Base-by-base conservation (phyloP, 37 sponge, comb jelly and placozoan species). In the Agelas oroides region DNA sequence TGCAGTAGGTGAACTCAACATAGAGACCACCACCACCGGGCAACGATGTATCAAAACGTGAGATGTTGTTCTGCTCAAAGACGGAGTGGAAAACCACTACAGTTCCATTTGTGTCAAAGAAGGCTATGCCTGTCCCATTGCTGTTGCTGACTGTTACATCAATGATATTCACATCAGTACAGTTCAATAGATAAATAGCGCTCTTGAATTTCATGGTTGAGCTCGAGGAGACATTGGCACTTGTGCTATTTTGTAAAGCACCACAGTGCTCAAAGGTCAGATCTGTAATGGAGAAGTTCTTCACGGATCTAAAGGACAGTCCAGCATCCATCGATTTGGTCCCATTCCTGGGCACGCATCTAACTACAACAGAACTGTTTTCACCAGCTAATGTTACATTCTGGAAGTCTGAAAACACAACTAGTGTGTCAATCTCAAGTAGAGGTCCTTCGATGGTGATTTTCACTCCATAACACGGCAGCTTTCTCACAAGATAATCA, bases 11-110 rank as follows among this genome's bases (percentile, higher is more conserved):
- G 37, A 23, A 60, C 21, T 60, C 59, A 27, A 59, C 54, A 20
- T 76, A 60, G 0, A 59, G 37, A 16, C 77, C 77, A 59, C 65
- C 65, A 63, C 66, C 79, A 65, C 79, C 79, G 21, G 53, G 25
- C 1, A 41, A 13, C 1, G 19, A 1, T 41, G 5, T 61, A 13
- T 14, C 55, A 6, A 13, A 12, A 21, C 17, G 32, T 46, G 46
- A 46, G 46, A 8, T 8, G 8, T 8, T 46, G 24, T 78, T 20
- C 17, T 14, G 23, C 46, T 46, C 46, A 52, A 78, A 78, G 23
- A 8, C 13, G 28, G 79, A 78, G 5, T 65, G 37, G 0, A 13
- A 6, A 28, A 78, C 38, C 33, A 15, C 2, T 17, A 65, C 41
- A 5, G 33, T 65, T 0, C 46, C 66, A 24, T 21, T 65, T 21